phyloP scores from a whole-genome alignment of 2,797 vertebrate genomes.

The Lagocephalus sceleratus region DNA sequence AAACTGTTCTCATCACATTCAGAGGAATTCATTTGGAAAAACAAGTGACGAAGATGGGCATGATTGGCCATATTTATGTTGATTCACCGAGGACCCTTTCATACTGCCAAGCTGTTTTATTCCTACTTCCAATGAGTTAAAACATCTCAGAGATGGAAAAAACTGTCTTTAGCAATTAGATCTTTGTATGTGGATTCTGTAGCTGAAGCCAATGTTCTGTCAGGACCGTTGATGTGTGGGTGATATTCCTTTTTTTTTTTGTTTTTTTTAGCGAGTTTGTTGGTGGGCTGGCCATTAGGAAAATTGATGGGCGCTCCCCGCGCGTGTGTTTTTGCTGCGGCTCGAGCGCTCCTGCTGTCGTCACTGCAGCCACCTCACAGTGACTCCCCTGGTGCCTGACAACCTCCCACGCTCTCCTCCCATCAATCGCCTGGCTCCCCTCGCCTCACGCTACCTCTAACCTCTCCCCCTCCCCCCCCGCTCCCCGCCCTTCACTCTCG shows the following conservation, averaged over 20 bases:
- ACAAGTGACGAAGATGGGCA: conserved; percentile 8
- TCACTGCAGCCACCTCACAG: conserved; percentile 70
- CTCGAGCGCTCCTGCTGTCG: conserved; percentile 70
- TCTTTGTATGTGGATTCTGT: conserved; percentile 4
- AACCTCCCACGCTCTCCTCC: conserved; percentile 61
- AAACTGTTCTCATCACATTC: conserved; percentile 7
- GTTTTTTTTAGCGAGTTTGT: conserved; percentile 35
- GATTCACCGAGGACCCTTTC: conserved; percentile 23
- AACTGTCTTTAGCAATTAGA: background rate
- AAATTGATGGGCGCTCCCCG: conserved; percentile 48
- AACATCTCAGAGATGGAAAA: background rate
- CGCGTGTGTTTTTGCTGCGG: conserved; percentile 23
- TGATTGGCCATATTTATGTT: conserved; percentile 17
- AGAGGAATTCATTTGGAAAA: conserved; percentile 29
- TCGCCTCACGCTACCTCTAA: conserved; percentile 32
- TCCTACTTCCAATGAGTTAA: conserved; percentile 1
- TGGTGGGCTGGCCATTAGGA: conserved; percentile 56
- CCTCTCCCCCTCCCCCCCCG: background rate
- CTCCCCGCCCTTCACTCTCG: conserved; percentile 4
- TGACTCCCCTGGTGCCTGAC: conserved; percentile 73
- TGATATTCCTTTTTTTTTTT: conserved; percentile 51
- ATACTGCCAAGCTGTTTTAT: background rate
- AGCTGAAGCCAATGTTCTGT: conserved; percentile 2
- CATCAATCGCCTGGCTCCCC: conserved; percentile 37
- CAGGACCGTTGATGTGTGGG: conserved; percentile 35